These are phyloP conservation scores for Cryptus viduatorius DNA, from an alignment of 2,888 invertebrate genomes.

Conservation along the genomic window DNA sequence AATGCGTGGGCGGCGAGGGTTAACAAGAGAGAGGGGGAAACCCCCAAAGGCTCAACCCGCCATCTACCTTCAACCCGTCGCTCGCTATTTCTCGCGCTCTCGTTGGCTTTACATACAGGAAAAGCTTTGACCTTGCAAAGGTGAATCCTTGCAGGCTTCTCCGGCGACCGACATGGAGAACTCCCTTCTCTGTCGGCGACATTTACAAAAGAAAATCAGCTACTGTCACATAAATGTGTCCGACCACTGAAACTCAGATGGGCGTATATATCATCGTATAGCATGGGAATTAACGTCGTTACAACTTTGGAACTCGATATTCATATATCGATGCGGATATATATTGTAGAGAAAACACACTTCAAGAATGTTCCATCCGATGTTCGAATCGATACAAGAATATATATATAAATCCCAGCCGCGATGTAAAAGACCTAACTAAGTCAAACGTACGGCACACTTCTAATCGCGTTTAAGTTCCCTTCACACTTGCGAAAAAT, in stretches of 20 bases:
- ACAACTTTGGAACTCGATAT: neutral
- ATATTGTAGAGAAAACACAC: neutral
- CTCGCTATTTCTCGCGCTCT: constrained; percentile 22
- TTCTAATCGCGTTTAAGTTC: neutral
- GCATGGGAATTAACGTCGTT: constrained; percentile 4
- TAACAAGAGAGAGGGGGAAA: constrained; percentile 67
- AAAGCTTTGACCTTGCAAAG: constrained; percentile 77
- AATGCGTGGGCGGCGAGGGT: constrained; percentile 30
- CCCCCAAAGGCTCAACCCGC: constrained; percentile 66
- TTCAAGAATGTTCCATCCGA: constrained; percentile 10
- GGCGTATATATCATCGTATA: neutral
- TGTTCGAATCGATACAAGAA: constrained; percentile 1
- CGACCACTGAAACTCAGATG: neutral
- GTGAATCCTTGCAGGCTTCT: constrained; percentile 76
- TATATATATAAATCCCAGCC: neutral
- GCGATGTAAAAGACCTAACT: neutral
- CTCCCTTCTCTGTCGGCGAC: constrained; percentile 47
- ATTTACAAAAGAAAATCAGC: constrained; percentile 56
- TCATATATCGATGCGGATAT: neutral
- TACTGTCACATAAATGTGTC: constrained; percentile 23
- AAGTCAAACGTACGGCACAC: neutral
- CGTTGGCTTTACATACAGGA: constrained; percentile 68
- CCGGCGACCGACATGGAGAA: constrained; percentile 43
- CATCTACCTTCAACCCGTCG: constrained; percentile 23
- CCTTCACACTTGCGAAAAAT: neutral